phyloP scores from a whole-genome alignment of 2,797 vertebrate genomes.

The Cottoperca gobio region DNA sequence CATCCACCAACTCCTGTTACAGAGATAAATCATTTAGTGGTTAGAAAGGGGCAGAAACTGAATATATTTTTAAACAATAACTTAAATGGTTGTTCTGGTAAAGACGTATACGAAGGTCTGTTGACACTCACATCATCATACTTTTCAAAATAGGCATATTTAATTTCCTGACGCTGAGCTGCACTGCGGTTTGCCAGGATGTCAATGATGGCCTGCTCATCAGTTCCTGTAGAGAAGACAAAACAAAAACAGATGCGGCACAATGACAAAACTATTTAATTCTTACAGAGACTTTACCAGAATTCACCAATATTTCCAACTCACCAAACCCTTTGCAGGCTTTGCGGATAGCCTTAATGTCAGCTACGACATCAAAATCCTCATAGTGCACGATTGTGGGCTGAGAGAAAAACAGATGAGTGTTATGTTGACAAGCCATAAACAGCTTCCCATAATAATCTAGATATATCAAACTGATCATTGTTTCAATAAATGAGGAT shows the following conservation, averaged over 20 bases:
- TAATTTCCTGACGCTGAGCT: conserved; percentile 83
- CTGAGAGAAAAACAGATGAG: conserved; percentile 50
- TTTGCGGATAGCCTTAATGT: conserved; percentile 87
- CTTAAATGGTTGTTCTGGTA: not conserved
- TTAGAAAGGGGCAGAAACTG: not conserved
- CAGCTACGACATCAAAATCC: conserved; percentile 83
- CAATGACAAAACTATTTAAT: not conserved
- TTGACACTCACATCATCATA: conserved; percentile 84
- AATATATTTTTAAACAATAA: not conserved
- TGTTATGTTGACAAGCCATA: not conserved
- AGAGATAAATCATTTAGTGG: not conserved
- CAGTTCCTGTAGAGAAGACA: conserved; percentile 77
- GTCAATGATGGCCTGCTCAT: conserved; percentile 87
- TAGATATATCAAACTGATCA: conserved; percentile 9
- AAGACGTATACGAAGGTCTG: not conserved
- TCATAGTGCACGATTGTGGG: conserved; percentile 83
- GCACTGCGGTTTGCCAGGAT: conserved; percentile 83
- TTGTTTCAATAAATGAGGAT: not conserved
- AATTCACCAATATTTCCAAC: conserved; percentile 10
- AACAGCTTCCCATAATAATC: not conserved
- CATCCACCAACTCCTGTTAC: conserved; percentile 83
- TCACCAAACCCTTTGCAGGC: conserved; percentile 87
- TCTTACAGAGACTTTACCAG: rapidly evolving
- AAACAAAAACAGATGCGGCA: conserved; percentile 9
- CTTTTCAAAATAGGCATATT: conserved; percentile 85